phyloP scores from a whole-genome alignment of 2,888 invertebrate species.

The Stenolophus ochropezus region DNA sequence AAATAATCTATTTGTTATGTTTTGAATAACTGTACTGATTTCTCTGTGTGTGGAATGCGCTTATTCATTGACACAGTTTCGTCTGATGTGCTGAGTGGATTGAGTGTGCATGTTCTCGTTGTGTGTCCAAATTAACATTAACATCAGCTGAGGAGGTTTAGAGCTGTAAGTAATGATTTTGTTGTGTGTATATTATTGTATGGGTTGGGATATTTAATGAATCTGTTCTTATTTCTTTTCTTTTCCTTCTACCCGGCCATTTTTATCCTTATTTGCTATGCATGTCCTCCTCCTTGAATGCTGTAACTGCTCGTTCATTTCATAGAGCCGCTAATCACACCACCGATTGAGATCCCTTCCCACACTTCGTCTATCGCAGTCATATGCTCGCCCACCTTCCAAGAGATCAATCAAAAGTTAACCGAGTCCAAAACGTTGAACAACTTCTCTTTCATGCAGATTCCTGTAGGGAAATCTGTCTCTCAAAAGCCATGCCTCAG shows the following conservation, averaged over 20 bases:
- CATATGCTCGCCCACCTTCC: conserved; percentile 50
- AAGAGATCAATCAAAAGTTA: conserved; percentile 37
- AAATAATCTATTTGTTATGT: background rate
- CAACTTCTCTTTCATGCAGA: conserved; percentile 47
- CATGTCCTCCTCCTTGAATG: conserved; percentile 52
- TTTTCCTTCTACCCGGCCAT: conserved; percentile 56
- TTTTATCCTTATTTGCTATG: conserved; percentile 59
- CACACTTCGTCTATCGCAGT: conserved; percentile 57
- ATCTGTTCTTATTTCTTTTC: conserved; percentile 60
- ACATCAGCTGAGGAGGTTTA: background rate
- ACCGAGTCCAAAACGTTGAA: conserved; percentile 31
- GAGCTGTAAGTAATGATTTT: conserved; percentile 33
- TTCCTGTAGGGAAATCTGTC: conserved; percentile 35
- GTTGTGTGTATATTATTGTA: conserved; percentile 52
- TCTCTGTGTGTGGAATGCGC: background rate
- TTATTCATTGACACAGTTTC: background rate
- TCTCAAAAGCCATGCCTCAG: conserved; percentile 62
- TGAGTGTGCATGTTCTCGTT: conserved; percentile 3
- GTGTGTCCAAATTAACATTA: conserved; percentile 34
- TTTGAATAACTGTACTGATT: background rate
- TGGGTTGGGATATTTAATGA: conserved; percentile 59
- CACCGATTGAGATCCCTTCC: conserved; percentile 43
- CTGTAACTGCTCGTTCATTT: conserved; percentile 34
- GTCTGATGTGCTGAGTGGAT: conserved; percentile 29
- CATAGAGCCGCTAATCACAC: conserved; percentile 17